These are phyloP conservation scores for Siniperca chuatsi DNA, from an alignment of 2,113 vertebrate species.

Conservation along the genomic window DNA sequence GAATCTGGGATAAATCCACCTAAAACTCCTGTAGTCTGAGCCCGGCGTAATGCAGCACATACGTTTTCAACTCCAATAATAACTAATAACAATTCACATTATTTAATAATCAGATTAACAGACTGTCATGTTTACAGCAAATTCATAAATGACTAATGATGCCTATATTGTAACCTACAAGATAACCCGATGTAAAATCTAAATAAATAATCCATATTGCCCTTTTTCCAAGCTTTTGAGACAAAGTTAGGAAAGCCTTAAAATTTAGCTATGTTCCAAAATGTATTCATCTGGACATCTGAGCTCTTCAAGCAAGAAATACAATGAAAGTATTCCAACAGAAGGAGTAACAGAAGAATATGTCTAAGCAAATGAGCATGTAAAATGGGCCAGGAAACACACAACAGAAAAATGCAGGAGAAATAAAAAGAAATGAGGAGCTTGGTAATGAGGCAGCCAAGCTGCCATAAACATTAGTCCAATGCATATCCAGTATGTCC, in stretches of 20 bases:
- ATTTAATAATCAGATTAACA: not conserved
- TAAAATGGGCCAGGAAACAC: constrained; percentile 9
- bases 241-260: not conserved
- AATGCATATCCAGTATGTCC: constrained; percentile 20
- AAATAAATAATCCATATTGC: not conserved
- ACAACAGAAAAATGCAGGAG: not conserved
- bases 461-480: constrained; percentile 32
- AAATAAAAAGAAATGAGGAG: constrained; percentile 7
- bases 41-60: not conserved
- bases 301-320: not conserved
- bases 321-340: not conserved
- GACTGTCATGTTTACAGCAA: not conserved
- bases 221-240: not conserved
- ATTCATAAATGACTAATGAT: not conserved
- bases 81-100: not conserved
- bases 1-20: too few species aligned
- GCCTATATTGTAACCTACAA: not conserved
- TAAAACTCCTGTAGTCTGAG: too few species aligned
- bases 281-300: not conserved
- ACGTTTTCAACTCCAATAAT: not conserved
- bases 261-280: not conserved
- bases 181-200: not conserved
- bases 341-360: not conserved
- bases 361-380: not conserved
- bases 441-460: constrained; percentile 2